Percentiles rank a stretch among this genome's conserved stretches.
phyloP scores from a whole-genome alignment of 64 coral and sea anemone species.

The Stylophora pistillata region DNA sequence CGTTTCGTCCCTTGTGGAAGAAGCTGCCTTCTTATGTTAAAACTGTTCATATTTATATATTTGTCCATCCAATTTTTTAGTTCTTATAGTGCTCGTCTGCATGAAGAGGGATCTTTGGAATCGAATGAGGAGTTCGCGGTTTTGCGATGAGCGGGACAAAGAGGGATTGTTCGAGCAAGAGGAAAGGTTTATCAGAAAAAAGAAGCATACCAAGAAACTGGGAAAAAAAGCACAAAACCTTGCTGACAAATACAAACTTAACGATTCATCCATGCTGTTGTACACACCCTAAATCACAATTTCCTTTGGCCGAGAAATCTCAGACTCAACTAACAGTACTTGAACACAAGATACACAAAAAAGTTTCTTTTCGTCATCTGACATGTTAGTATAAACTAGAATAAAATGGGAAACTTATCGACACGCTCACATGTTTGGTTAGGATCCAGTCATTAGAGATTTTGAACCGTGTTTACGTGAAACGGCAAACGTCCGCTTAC shows the following conservation, averaged over 20 bases:
- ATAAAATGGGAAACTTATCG: neutral
- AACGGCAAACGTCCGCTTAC: no score
- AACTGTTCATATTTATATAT: no score
- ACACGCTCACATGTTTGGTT: no score
- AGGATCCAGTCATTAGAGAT: no score
- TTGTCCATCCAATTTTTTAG: neutral
- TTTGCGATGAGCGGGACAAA: neutral
- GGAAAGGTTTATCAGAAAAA: slow-evolving; percentile 30
- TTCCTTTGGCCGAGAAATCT: neutral
- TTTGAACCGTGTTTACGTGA: no score
- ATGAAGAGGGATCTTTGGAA: slow-evolving; percentile 24
- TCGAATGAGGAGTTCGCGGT: neutral
- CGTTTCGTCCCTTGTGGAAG: no score
- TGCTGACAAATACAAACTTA: slow-evolving; percentile 49
- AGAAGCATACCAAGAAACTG: slow-evolving; percentile 37
- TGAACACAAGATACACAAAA: neutral
- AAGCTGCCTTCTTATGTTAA: no score
- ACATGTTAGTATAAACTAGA: no score
- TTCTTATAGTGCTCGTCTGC: neutral
- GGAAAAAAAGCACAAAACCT: slow-evolving; percentile 25
- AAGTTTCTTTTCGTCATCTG: no score
- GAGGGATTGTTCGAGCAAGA: slow-evolving; percentile 39
- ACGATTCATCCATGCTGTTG: neutral
- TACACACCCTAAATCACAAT: neutral
- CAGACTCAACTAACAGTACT: neutral